phyloP scores from a whole-genome alignment of 2,113 vertebrate species.

The Sminthopsis crassicaudata region DNA sequence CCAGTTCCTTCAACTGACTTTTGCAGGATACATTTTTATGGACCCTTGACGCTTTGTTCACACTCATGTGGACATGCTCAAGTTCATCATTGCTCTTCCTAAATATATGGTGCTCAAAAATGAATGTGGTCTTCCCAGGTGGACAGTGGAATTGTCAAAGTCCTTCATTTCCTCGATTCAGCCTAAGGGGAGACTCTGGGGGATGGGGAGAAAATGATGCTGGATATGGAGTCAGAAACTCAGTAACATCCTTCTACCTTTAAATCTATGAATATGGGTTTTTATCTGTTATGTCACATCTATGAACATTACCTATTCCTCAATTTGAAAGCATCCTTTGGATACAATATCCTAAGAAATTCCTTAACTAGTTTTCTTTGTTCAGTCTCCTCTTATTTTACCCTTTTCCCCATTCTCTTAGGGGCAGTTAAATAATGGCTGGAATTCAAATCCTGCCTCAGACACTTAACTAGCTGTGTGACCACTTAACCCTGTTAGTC shows the following conservation, averaged over 20 bases:
- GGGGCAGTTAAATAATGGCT: not conserved
- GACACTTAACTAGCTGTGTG: not conserved
- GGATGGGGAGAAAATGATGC: not conserved
- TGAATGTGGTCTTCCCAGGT: not conserved
- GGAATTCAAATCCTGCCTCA: not conserved
- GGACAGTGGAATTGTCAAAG: not conserved
- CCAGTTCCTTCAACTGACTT: not conserved
- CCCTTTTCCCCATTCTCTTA: not conserved
- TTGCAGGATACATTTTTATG: not conserved
- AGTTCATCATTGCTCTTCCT: not conserved
- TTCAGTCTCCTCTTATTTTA: not conserved
- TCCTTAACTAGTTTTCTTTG: not conserved
- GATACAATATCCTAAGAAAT: not conserved
- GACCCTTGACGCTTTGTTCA: not conserved
- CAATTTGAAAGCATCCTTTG: not conserved
- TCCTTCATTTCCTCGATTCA: not conserved
- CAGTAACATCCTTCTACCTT: not conserved
- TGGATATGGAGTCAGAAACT: not conserved
- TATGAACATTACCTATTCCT: not conserved
- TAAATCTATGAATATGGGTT: not conserved
- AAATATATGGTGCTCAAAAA: not conserved
- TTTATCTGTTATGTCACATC: not conserved
- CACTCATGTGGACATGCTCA: not conserved
- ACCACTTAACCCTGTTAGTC: not conserved
- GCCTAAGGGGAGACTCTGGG: not conserved